phyloP scores from a whole-genome alignment of 2,113 vertebrate genomes.

The Paedocypris sp. region DNA sequence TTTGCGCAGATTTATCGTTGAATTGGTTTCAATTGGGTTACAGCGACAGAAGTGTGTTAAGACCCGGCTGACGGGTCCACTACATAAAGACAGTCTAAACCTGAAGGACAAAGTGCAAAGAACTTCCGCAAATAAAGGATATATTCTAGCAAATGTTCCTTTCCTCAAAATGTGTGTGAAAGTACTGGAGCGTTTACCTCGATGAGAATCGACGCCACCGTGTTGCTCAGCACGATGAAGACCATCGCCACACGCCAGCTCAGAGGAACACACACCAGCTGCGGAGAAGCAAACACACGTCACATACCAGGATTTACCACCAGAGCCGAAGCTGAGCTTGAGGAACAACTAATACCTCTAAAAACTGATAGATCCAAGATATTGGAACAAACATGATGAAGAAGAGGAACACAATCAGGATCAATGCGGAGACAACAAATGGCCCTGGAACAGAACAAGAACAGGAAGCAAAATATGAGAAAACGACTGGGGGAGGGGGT shows the following conservation, averaged over 20 bases:
- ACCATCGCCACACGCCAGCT: constrained; percentile 76
- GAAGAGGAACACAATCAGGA: constrained; percentile 59
- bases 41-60: background rate
- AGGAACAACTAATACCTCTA: no score
- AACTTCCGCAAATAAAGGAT: background rate
- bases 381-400: constrained; percentile 81
- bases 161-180: background rate
- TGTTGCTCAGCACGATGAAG: constrained; percentile 69
- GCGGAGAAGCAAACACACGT: constrained; percentile 32
- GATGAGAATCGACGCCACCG: constrained; percentile 63
- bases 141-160: background rate
- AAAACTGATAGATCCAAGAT: constrained; percentile 58
- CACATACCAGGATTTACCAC: no score
- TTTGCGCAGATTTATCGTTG: no score
- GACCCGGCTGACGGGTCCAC: background rate
- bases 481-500: no score
- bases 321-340: no score
- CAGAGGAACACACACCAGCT: constrained; percentile 85
- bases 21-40: constrained; percentile 12
- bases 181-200: constrained; percentile 77
- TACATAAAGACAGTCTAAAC: background rate
- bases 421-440: constrained; percentile 52
- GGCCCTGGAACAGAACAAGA: constrained; percentile 51
- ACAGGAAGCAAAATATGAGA: background rate
- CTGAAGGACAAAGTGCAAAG: background rate